Evolutionary conservation across 2,797 vertebrate species (phyloP).

Genomic region (Tiaroga cobitis): DNA sequence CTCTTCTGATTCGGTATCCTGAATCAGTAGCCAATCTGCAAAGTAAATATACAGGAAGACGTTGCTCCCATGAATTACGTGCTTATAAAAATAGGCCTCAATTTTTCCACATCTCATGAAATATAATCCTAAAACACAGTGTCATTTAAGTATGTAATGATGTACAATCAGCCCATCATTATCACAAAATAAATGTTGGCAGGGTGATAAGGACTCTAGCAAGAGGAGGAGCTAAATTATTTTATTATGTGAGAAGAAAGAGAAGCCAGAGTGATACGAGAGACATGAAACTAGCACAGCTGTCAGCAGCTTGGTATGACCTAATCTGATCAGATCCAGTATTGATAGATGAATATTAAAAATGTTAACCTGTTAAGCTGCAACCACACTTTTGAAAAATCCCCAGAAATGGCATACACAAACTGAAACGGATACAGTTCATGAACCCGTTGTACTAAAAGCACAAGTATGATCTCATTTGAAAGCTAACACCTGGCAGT

Average conservation of each 20-base stretch:
- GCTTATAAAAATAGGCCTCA: not conserved
- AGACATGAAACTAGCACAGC: not conserved
- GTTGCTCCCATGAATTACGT: constrained; percentile 60
- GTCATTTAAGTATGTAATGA: not conserved
- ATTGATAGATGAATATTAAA: not conserved
- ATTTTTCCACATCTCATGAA: not conserved
- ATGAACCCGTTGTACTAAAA: too few relatives aligned
- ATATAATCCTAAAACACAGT: not conserved
- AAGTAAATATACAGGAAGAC: constrained; percentile 66
- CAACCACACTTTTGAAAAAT: too few relatives aligned
- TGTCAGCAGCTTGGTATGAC: not conserved
- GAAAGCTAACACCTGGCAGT: too few relatives aligned
- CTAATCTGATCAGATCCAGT: not conserved
- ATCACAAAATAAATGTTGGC: not conserved
- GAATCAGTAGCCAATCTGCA: constrained; percentile 65
- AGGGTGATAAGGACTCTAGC: not conserved
- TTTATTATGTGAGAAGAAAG: not conserved
- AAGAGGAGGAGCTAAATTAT: not conserved
- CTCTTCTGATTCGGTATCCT: constrained; percentile 51
- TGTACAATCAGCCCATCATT: not conserved
- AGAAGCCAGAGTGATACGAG: not conserved
- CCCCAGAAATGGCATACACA: too few relatives aligned
- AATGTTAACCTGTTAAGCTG: too few relatives aligned
- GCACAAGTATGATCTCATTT: too few relatives aligned
- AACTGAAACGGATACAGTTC: too few relatives aligned